Percentiles rank a stretch among this genome's conserved stretches.
These are phyloP conservation scores for Ashinkailepas kermadecensis DNA, from an alignment of 2,888 invertebrate genomes.

Conservation along the genomic window DNA sequence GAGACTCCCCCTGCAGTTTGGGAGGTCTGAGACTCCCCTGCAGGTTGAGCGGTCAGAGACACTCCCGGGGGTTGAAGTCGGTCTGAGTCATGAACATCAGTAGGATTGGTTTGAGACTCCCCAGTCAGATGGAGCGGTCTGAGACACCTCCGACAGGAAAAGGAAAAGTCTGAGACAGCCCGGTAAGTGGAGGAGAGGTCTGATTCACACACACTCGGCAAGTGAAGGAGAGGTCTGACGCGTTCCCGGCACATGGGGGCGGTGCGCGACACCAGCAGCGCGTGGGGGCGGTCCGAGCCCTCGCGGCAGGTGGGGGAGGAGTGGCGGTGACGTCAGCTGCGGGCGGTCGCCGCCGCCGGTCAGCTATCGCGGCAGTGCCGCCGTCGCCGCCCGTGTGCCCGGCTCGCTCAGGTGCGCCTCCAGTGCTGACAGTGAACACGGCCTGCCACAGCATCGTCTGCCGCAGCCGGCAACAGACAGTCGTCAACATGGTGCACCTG, in stretches of 20 bases:
- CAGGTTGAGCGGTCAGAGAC: too few species aligned
- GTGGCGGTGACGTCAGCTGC: neutral
- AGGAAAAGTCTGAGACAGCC: too few species aligned
- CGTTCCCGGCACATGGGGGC: neutral
- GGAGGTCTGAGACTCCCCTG: too few species aligned
- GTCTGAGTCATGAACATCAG: too few species aligned
- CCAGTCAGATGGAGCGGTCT: too few species aligned
- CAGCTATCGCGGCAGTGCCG: neutral
- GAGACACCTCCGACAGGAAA: too few species aligned
- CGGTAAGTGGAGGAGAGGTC: too few species aligned
- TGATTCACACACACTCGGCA: too few species aligned
- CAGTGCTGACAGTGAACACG: neutral
- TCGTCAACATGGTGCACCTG: constrained; percentile 10
- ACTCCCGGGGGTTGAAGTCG: too few species aligned
- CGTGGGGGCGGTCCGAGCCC: neutral
- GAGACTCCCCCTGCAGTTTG: too few species aligned
- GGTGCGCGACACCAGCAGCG: neutral
- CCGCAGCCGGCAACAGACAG: neutral
- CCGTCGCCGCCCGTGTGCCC: neutral
- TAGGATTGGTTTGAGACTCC: too few species aligned
- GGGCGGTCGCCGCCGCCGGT: neutral
- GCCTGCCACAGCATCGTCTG: constrained; percentile 3
- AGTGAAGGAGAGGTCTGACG: too few species aligned
- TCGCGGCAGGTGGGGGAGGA: neutral
- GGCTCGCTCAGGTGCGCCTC: neutral